Percentiles rank a stretch among this genome's conserved stretches.
Evolutionary conservation across 2,888 invertebrate species (phyloP).

Genomic region (Sesia apiformis): DNA sequence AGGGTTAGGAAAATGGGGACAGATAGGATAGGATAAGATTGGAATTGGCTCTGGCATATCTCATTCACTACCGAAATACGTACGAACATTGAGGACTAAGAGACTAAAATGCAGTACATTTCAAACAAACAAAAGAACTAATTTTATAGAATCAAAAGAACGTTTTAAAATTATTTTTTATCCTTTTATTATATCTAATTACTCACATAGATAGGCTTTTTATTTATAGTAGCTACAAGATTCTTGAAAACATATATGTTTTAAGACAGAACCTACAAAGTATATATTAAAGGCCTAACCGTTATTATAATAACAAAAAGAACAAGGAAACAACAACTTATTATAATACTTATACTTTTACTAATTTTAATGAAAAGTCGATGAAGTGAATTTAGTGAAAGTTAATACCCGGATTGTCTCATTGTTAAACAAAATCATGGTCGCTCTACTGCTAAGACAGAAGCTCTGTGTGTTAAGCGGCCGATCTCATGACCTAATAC

Average conservation of each 20-base stretch:
- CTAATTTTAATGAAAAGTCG: too few relatives aligned
- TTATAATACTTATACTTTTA: too few relatives aligned
- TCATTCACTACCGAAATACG: too few relatives aligned
- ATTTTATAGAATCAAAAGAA: background rate
- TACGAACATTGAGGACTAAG: background rate
- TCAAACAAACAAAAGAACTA: background rate
- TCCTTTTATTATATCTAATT: background rate
- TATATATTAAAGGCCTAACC: too few relatives aligned
- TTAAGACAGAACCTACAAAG: too few relatives aligned
- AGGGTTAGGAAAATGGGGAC: too few relatives aligned
- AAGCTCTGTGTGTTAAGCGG: constrained; percentile 49
- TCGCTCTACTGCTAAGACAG: constrained; percentile 21
- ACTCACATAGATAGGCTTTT: background rate
- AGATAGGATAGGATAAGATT: too few relatives aligned
- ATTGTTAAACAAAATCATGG: constrained; percentile 9
- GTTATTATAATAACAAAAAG: too few relatives aligned
- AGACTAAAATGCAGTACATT: background rate
- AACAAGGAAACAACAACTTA: too few relatives aligned
- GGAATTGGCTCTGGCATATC: too few relatives aligned
- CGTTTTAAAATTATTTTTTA: background rate
- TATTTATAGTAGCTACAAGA: too few relatives aligned
- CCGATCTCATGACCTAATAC: constrained; percentile 60
- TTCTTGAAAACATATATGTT: too few relatives aligned
- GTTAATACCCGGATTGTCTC: constrained; percentile 4
- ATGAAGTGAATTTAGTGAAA: background rate